A percentile compares a stretch with the other conserved stretches of the same genome.
Conservation (phyloP, 2,113 vertebrate genomes). For the Axis porcinus region DNA sequence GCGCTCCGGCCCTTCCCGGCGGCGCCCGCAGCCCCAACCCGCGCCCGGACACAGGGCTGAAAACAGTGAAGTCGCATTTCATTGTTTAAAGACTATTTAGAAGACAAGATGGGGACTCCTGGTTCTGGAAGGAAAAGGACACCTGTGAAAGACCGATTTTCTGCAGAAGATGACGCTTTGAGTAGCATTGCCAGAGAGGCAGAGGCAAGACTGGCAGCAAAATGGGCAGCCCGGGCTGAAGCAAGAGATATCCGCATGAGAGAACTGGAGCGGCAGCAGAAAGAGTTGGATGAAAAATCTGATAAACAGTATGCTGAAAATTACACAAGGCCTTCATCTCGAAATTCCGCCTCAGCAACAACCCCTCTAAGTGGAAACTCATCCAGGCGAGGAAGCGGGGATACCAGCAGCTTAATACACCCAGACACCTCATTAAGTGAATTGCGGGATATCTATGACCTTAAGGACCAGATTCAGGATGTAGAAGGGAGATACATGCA, state of each 20-base stretch:
- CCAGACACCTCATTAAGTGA: constrained; percentile 94
- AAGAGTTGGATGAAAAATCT: too few species aligned
- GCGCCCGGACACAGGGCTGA: constrained; percentile 8
- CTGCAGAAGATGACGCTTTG: constrained; percentile 96
- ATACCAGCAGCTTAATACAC: constrained; percentile 88
- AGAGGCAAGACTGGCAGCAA: too few species aligned
- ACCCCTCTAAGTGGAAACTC: constrained; percentile 93
- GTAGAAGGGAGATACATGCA: constrained; percentile 99
- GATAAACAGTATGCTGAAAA: too few species aligned
- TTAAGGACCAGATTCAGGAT: constrained; percentile 99
- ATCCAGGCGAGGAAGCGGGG: constrained; percentile 93
- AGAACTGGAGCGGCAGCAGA: too few species aligned
- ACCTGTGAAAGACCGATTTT: constrained; percentile 96
- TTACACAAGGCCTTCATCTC: constrained; percentile 96
- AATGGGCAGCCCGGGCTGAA: too few species aligned
- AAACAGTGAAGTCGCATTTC: constrained; percentile 48
- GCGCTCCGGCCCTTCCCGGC: constrained; percentile 33
- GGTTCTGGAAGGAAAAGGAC: constrained; percentile 96
- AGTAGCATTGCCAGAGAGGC: constrained; percentile 97
- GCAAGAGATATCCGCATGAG: too few species aligned
- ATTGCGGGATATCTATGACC: constrained; percentile 99
- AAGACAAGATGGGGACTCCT: constrained; percentile 92
- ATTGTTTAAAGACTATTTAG: constrained; percentile 59
- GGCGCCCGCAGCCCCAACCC: not conserved
- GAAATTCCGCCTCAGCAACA: constrained; percentile 88